Conservation (phyloP, 2,888 invertebrate genomes). For the Malthinus seriepunctatus region DNA sequence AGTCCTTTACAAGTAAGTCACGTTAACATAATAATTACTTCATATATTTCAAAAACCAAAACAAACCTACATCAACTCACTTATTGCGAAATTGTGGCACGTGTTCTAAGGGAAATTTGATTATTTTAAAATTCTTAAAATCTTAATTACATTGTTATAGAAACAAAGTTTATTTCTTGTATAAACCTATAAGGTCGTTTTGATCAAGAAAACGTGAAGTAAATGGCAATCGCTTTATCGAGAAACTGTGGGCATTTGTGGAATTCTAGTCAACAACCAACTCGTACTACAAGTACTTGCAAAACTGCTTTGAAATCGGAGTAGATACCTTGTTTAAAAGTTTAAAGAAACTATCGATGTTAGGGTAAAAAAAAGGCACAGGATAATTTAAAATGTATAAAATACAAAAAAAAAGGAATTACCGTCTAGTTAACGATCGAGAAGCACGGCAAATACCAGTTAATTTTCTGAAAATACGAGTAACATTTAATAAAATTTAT, state of each 20-base stretch:
- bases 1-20: no score
- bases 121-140: no score
- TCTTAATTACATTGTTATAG: no score
- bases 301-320: slow-evolving; percentile 32
- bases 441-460: slow-evolving; percentile 25
- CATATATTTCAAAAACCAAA: no score
- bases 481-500: no score
- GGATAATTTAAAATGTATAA: background rate
- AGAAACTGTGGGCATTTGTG: slow-evolving; percentile 30
- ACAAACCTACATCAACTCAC: no score
- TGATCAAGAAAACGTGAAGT: slow-evolving; percentile 30
- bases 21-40: no score
- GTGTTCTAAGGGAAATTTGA: no score
- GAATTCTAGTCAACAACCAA: slow-evolving; percentile 32
- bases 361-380: slow-evolving; percentile 26
- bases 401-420: no score
- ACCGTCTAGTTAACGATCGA: slow-evolving; percentile 21
- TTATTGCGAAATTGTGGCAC: no score
- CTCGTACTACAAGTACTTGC: slow-evolving; percentile 25
- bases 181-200: slow-evolving; percentile 28
- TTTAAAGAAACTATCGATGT: slow-evolving; percentile 29
- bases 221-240: slow-evolving; percentile 34
- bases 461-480: slow-evolving; percentile 20
- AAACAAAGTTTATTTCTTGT: no score
- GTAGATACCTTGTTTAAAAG: background rate